phyloP scores from a whole-genome alignment of 2,888 invertebrate species.

The Callimorpha dominula region DNA sequence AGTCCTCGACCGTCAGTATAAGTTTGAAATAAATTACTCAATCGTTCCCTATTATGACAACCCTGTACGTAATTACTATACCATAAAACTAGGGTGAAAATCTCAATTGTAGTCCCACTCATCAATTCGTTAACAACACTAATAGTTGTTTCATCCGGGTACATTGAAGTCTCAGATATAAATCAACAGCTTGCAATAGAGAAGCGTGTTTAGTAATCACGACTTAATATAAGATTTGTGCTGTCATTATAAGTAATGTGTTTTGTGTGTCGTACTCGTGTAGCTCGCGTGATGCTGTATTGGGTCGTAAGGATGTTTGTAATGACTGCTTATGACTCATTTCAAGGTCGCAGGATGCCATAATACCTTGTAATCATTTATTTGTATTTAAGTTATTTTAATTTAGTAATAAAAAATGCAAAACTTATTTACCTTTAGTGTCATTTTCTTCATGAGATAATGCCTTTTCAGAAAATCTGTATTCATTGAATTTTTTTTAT shows the following conservation, averaged over 20 bases:
- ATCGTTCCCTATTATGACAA: slow-evolving; percentile 11
- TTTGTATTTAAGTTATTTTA: background rate
- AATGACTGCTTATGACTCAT: slow-evolving; percentile 19
- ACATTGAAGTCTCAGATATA: slow-evolving; percentile 26
- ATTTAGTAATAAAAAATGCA: background rate
- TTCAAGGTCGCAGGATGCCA: slow-evolving; percentile 14
- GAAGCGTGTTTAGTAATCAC: slow-evolving; percentile 44
- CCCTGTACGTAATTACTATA: slow-evolving; percentile 20
- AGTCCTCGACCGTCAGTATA: too few species aligned
- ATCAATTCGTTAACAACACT: slow-evolving; percentile 13
- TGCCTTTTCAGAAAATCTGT: too few species aligned
- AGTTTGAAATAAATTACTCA: slow-evolving; percentile 23
- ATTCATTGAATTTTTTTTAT: too few species aligned
- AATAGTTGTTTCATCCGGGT: slow-evolving; percentile 29
- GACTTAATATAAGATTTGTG: slow-evolving; percentile 35
- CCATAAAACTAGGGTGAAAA: slow-evolving; percentile 29
- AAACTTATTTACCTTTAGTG: too few species aligned
- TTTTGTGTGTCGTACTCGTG: slow-evolving; percentile 23
- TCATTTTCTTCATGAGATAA: too few species aligned
- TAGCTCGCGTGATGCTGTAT: slow-evolving; percentile 22
- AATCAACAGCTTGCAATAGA: slow-evolving; percentile 38
- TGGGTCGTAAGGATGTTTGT: slow-evolving; percentile 23
- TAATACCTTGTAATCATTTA: background rate
- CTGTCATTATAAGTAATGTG: slow-evolving; percentile 36
- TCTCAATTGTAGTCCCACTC: slow-evolving; percentile 34